Percentiles rank a stretch among this genome's conserved stretches.
Evolutionary conservation across 1,140 invertebrate species (phyloP).

Genomic region (Bathynomus jamesi): DNA sequence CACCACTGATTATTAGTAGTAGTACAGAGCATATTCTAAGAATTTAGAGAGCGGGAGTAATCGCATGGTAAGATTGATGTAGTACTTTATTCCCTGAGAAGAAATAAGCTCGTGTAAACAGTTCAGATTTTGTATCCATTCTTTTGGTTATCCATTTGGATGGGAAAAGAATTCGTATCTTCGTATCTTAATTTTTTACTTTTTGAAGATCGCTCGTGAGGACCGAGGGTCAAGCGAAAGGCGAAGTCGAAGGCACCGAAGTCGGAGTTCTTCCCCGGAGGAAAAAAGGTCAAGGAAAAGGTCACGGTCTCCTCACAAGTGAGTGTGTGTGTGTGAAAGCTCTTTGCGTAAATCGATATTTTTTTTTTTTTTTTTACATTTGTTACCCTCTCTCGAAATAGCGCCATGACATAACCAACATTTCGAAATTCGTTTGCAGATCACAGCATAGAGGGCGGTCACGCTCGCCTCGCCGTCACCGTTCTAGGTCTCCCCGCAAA

Average conservation of each 20-base stretch:
- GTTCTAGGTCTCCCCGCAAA: conserved; percentile 39
- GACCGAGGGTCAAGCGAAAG: conserved; percentile 16
- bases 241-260: conserved; percentile 18
- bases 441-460: conserved; percentile 28
- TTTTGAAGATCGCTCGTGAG: conserved; percentile 19
- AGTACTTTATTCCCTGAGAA: neutral
- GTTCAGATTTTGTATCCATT: neutral
- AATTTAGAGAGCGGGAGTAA: too few relatives aligned
- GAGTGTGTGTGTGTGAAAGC: conserved; percentile 6
- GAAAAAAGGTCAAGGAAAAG: conserved; percentile 26
- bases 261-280: conserved; percentile 26
- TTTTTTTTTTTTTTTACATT: conserved; percentile 3
- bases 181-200: too few relatives aligned
- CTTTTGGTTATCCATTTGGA: neutral
- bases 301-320: conserved; percentile 34
- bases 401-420: neutral
- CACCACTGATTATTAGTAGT: too few relatives aligned
- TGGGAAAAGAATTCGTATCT: conserved; percentile 3
- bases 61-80: neutral
- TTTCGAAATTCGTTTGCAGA: conserved; percentile 12
- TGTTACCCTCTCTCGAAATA: neutral
- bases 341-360: neutral
- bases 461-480: conserved; percentile 33
- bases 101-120: neutral
- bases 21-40: too few relatives aligned